Evolutionary conservation across 2,888 invertebrate genomes (phyloP).

Genomic region (Drosophila helvetica): DNA sequence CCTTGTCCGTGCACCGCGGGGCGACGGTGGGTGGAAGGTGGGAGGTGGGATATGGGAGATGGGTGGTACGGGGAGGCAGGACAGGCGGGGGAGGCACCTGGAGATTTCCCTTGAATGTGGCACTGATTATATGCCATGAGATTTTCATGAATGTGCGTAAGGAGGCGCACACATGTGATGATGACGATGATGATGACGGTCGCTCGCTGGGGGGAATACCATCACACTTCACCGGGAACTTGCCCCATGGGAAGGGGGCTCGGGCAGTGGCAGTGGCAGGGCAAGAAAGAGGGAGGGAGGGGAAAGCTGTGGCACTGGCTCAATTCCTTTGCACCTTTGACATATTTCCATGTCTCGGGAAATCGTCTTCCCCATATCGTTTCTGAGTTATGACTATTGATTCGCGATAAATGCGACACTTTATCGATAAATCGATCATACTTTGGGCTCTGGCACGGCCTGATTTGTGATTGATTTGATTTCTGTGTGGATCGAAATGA

Average conservation of each 20-base stretch:
- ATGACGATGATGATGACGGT: not conserved
- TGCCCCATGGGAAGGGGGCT: not conserved
- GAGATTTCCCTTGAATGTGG: conserved; percentile 69
- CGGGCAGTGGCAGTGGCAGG: conserved; percentile 11
- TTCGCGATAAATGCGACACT: conserved; percentile 30
- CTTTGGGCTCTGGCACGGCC: conserved; percentile 5
- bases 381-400: conserved; percentile 36
- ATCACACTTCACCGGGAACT: conserved; percentile 7
- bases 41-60: too few species aligned
- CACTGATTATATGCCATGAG: conserved; percentile 73
- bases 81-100: conserved; percentile 52
- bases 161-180: conserved; percentile 28
- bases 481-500: not conserved
- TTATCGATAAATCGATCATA: conserved; percentile 43
- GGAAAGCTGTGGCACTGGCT: too few species aligned
- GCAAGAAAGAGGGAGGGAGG: too few species aligned
- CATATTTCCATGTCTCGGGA: conserved; percentile 30
- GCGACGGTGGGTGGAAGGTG: conserved; percentile 5
- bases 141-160: conserved; percentile 65
- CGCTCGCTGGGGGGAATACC: not conserved
- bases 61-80: too few species aligned
- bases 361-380: conserved; percentile 10
- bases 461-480: not conserved
- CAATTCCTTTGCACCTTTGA: conserved; percentile 22
- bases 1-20: conserved; percentile 5